Evolutionary conservation across 2,113 vertebrate species (phyloP).

Genomic region (Tupaia chinensis): DNA sequence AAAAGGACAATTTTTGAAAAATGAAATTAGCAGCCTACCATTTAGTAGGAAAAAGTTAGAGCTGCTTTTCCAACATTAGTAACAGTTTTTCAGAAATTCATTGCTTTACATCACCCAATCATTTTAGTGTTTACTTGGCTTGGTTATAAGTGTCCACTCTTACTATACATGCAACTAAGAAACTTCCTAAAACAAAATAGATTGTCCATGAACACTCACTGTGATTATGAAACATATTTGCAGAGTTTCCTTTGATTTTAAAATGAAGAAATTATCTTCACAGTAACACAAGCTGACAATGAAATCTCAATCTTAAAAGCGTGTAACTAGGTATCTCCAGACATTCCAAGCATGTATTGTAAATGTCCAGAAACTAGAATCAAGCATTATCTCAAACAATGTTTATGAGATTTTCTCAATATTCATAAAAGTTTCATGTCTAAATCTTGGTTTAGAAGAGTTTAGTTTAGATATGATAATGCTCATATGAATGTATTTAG

Average conservation of each 20-base stretch:
- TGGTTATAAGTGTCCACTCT: not conserved
- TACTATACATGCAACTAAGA: not conserved
- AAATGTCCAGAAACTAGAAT: not conserved
- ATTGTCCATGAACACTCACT: not conserved
- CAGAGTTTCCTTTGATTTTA: not conserved
- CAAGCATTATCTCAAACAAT: not conserved
- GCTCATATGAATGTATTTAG: conserved; percentile 44
- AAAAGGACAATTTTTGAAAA: not conserved
- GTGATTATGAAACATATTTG: not conserved
- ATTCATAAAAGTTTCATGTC: not conserved
- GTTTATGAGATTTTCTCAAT: not conserved
- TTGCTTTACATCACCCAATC: not conserved
- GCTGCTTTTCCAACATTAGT: not conserved
- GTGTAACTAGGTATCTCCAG: not conserved
- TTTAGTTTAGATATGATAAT: conserved; percentile 21
- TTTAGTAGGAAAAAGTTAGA: not conserved
- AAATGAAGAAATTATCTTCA: not conserved
- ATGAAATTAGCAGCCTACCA: not conserved
- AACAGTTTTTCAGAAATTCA: not conserved
- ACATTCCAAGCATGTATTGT: not conserved
- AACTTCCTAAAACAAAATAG: not conserved
- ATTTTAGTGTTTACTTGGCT: not conserved
- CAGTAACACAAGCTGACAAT: not conserved
- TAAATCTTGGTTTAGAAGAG: not conserved
- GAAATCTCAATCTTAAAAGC: not conserved